Evolutionary conservation across 2,888 invertebrate species (phyloP).

Genomic region (Odontocerum albicorne): DNA sequence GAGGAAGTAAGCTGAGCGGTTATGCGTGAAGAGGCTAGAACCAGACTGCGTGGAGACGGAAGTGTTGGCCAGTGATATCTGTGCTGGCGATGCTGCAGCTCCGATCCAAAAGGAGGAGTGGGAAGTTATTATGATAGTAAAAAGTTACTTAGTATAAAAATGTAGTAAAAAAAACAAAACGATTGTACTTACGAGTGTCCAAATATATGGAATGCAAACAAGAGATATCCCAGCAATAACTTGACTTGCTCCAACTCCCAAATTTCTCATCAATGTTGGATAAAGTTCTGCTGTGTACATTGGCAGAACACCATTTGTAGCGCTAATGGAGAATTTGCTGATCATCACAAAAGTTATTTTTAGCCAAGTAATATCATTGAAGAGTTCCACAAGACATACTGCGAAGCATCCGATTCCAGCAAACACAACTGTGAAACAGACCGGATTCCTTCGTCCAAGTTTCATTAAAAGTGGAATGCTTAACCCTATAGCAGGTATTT

Average conservation of each 20-base stretch:
- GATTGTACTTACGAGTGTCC: slow-evolving; percentile 72
- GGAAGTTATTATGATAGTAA: too few species aligned
- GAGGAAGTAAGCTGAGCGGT: too few species aligned
- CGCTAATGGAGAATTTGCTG: slow-evolving; percentile 78
- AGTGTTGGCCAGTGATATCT: too few species aligned
- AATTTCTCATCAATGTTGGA: slow-evolving; percentile 69
- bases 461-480: slow-evolving; percentile 76
- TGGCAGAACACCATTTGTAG: slow-evolving; percentile 78
- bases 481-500: slow-evolving; percentile 75
- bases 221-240: slow-evolving; percentile 75
- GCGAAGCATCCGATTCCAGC: slow-evolving; percentile 73
- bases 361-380: slow-evolving; percentile 63
- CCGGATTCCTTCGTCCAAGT: slow-evolving; percentile 71
- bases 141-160: too few species aligned
- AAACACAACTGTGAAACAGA: slow-evolving; percentile 67
- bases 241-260: slow-evolving; percentile 75
- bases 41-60: too few species aligned
- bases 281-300: slow-evolving; percentile 74
- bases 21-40: too few species aligned
- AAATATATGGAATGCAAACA: slow-evolving; percentile 77
- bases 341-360: slow-evolving; percentile 76
- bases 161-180: too few species aligned
- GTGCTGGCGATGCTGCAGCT: too few species aligned
- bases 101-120: too few species aligned
- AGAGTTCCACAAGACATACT: slow-evolving; percentile 56